Evolutionary conservation across 1,140 invertebrate genomes (phyloP).

Genomic region (Drosophila micromelanica): DNA sequence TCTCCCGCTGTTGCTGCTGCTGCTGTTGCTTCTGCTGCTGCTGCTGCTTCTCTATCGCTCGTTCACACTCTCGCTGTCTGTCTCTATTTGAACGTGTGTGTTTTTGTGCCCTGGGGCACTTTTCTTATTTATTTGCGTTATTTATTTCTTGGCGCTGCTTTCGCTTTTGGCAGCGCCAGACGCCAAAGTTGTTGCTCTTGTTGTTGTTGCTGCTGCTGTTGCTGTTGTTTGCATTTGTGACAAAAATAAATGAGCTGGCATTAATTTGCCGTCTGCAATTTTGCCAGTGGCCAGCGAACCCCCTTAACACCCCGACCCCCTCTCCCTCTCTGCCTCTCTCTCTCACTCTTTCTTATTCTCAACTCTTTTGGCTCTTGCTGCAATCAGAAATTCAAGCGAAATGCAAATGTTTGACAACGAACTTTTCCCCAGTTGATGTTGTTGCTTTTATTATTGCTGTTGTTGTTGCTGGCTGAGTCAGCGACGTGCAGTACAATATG

Average conservation of each 20-base stretch:
- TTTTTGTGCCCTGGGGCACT: constrained; percentile 63
- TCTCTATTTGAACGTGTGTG: constrained; percentile 9
- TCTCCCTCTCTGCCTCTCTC: background rate
- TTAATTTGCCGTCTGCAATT: constrained; percentile 79
- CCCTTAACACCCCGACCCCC: background rate
- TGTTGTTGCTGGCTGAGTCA: constrained; percentile 53
- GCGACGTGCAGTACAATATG: constrained; percentile 36
- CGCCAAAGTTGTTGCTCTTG: constrained; percentile 35
- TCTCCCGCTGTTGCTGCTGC: constrained; percentile 19
- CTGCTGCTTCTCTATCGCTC: constrained; percentile 35
- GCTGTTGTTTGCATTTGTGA: constrained; percentile 79
- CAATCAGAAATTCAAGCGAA: constrained; percentile 81
- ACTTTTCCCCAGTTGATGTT: constrained; percentile 52
- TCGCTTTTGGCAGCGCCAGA: constrained; percentile 80
- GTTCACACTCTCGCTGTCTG: constrained; percentile 41
- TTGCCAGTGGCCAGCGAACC: constrained; percentile 67
- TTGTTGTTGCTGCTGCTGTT: constrained; percentile 49
- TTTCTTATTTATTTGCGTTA: constrained; percentile 83
- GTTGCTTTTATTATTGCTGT: constrained; percentile 7
- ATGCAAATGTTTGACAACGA: constrained; percentile 81
- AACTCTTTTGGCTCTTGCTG: constrained; percentile 36
- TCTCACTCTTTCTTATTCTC: constrained; percentile 6
- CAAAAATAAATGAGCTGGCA: constrained; percentile 80
- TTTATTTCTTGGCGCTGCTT: constrained; percentile 80
- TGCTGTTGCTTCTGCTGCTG: constrained; percentile 6